Evolutionary conservation across 2,797 vertebrate species (phyloP).

Genomic region (Pterois miles): DNA sequence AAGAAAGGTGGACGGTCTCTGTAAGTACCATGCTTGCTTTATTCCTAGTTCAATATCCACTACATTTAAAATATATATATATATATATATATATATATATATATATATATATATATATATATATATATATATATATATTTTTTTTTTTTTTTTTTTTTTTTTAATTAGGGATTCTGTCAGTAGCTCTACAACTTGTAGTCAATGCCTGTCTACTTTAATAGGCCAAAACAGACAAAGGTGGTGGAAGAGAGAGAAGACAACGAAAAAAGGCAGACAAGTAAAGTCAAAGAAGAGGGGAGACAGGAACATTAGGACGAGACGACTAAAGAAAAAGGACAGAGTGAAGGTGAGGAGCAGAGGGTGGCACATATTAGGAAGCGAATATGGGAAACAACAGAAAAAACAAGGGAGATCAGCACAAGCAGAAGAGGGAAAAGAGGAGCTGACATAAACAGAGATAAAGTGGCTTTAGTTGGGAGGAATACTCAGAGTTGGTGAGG

Average conservation of each 20-base stretch:
- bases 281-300: neutral
- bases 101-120: too few relatives aligned
- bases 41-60: conserved; percentile 3
- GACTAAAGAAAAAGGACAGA: neutral
- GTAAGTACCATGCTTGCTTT: neutral
- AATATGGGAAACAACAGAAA: conserved; percentile 35
- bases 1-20: neutral
- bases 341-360: conserved; percentile 25
- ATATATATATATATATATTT: too few relatives aligned
- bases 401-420: conserved; percentile 7
- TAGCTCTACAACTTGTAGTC: conserved; percentile 12
- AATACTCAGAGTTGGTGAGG: conserved; percentile 8
- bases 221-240: neutral
- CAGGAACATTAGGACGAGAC: neutral
- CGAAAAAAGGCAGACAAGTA: conserved; percentile 3
- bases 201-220: conserved; percentile 5
- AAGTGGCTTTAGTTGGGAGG: conserved; percentile 32
- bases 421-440: neutral
- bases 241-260: neutral
- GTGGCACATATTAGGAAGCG: conserved; percentile 17
- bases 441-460: conserved; percentile 49
- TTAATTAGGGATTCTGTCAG: conserved; percentile 57
- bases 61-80: conserved; percentile 50
- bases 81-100: too few relatives aligned
- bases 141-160: too few relatives aligned